These are phyloP conservation scores for Hydrozoanthus tunicans DNA, from an alignment of 64 coral and sea anemone species.

Conservation along the genomic window DNA sequence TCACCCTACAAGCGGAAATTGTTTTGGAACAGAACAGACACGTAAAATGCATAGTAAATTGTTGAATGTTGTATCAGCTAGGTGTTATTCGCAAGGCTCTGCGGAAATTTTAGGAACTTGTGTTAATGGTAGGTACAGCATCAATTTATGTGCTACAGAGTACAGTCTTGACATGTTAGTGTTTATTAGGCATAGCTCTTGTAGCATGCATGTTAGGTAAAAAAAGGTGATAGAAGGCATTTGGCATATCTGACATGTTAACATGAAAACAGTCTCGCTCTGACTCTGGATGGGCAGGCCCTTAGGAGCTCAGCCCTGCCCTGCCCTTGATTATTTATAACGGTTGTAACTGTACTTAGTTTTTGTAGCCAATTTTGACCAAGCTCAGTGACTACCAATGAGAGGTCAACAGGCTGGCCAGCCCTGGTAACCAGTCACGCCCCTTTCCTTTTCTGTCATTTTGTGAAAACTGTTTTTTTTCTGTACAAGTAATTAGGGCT, in stretches of 20 bases:
- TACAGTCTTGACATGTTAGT: no score
- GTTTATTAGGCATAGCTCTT: no score
- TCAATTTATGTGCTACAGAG: no score
- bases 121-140: not conserved
- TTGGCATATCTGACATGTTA: not conserved
- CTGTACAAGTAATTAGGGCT: not conserved
- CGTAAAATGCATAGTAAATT: not conserved
- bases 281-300: no score
- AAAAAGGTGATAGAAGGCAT: not conserved
- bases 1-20: not conserved
- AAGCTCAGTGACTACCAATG: not conserved
- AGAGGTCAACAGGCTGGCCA: no score
- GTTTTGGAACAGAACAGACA: not conserved
- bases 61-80: not conserved
- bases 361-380: no score
- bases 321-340: not conserved
- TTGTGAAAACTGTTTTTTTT: no score
- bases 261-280: no score
- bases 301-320: no score
- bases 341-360: not conserved
- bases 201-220: no score
- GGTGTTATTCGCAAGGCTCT: conserved; percentile 12
- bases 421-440: no score
- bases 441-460: no score
- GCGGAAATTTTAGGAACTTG: not conserved